These are phyloP conservation scores for Micronisus gabar DNA, from an alignment of 2,113 vertebrate genomes.

Conservation along the genomic window DNA sequence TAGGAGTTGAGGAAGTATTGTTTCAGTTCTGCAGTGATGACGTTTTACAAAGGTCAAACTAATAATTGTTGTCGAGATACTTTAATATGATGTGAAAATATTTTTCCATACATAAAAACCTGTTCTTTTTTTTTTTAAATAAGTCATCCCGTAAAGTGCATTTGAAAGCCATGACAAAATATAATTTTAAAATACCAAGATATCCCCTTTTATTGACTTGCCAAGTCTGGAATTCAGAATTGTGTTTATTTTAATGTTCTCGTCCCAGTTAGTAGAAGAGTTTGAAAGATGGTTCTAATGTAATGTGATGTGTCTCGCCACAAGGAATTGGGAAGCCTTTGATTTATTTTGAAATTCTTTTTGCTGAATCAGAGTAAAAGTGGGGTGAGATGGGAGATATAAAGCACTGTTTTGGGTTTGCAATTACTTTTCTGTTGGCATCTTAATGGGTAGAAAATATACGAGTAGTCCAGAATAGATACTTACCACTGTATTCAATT, in stretches of 20 bases:
- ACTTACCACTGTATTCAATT: neutral
- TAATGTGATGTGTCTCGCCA: neutral
- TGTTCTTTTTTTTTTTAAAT: neutral
- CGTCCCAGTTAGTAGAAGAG: neutral
- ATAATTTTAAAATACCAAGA: neutral
- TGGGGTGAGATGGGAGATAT: neutral
- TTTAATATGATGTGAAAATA: neutral
- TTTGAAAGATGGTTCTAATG: slow-evolving; percentile 1
- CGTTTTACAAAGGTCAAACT: neutral
- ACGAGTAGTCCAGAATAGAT: neutral
- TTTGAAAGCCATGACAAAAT: neutral
- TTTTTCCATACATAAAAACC: neutral
- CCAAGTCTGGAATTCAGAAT: neutral
- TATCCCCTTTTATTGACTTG: neutral
- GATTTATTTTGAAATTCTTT: slow-evolving; percentile 18
- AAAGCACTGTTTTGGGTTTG: neutral
- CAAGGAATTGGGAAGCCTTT: neutral
- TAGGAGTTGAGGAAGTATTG: neutral
- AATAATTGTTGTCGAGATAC: neutral
- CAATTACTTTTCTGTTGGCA: neutral
- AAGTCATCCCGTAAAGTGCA: neutral
- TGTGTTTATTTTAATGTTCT: neutral
- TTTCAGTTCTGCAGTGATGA: neutral
- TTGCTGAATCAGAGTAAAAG: slow-evolving; percentile 8
- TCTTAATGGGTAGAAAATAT: neutral